Evolutionary conservation across 2,797 vertebrate genomes (phyloP).

Genomic region (Taenioides sp.): DNA sequence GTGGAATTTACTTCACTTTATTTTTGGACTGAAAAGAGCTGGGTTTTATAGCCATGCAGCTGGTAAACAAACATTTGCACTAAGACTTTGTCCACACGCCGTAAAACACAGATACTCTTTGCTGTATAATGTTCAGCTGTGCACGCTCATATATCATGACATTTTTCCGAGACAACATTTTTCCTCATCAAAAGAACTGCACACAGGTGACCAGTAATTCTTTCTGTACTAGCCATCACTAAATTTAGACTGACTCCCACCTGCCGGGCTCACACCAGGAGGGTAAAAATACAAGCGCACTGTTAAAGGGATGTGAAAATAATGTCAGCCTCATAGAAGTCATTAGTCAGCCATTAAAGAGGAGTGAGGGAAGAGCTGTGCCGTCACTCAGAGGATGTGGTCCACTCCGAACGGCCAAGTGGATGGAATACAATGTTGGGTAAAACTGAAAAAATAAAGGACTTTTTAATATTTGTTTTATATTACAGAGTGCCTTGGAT

Average conservation of each 20-base stretch:
- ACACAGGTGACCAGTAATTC: not conserved
- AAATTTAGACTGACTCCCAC: slow-evolving; percentile 16
- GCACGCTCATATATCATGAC: not conserved
- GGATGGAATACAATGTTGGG: not conserved
- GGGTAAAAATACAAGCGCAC: slow-evolving; percentile 7
- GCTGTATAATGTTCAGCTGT: not conserved
- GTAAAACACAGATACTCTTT: not conserved
- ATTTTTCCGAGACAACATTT: not conserved
- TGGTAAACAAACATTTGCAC: not conserved
- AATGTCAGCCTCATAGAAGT: slow-evolving; percentile 34
- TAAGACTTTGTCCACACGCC: not conserved
- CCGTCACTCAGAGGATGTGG: not conserved
- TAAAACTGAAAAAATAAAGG: not conserved
- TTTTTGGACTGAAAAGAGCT: not conserved
- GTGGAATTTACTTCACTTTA: not conserved
- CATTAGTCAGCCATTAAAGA: slow-evolving; percentile 23
- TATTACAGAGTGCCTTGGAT: too few species aligned
- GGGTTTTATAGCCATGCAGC: not conserved
- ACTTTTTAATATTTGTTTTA: too few species aligned
- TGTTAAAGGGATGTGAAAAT: slow-evolving; percentile 29
- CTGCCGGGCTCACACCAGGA: slow-evolving; percentile 9
- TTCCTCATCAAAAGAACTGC: not conserved
- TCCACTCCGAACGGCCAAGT: not conserved
- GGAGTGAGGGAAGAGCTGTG: not conserved
- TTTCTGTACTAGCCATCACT: slow-evolving; percentile 6